Evolutionary conservation across 2,888 invertebrate species (phyloP).

Genomic region (Amphipoea oculea): DNA sequence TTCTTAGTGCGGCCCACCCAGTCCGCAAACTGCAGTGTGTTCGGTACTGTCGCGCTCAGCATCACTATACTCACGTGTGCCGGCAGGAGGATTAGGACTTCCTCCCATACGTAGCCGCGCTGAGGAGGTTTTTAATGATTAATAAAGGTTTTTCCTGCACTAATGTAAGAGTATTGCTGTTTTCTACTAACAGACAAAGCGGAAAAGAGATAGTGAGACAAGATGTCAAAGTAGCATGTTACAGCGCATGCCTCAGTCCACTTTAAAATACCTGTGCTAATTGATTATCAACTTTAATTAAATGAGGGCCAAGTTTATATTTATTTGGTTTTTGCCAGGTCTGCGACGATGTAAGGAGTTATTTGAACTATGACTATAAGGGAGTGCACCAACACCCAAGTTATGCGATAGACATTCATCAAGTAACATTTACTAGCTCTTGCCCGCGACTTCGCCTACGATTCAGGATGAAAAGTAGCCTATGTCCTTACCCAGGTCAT

Average conservation of each 20-base stretch:
- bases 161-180: not conserved
- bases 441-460: too few relatives aligned
- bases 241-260: not conserved
- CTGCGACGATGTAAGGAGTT: too few relatives aligned
- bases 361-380: too few relatives aligned
- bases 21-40: constrained; percentile 98
- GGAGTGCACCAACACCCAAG: not conserved
- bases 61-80: constrained; percentile 98
- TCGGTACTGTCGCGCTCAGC: constrained; percentile 99
- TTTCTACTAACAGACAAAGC: not conserved
- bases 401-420: not conserved
- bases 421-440: too few relatives aligned
- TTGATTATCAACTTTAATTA: not conserved
- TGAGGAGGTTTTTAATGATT: constrained; percentile 71
- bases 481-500: too few relatives aligned
- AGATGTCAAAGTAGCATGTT: not conserved
- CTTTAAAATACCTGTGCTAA: not conserved
- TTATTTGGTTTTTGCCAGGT: not conserved
- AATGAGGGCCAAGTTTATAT: not conserved
- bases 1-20: constrained; percentile 97
- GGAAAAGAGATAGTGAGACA: not conserved
- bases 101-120: constrained; percentile 99
- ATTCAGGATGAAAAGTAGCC: too few relatives aligned
- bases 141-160: not conserved
- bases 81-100: constrained; percentile 98